These are phyloP conservation scores for Brachypalpus laphriformis DNA, from an alignment of 2,888 invertebrate species.

Conservation along the genomic window DNA sequence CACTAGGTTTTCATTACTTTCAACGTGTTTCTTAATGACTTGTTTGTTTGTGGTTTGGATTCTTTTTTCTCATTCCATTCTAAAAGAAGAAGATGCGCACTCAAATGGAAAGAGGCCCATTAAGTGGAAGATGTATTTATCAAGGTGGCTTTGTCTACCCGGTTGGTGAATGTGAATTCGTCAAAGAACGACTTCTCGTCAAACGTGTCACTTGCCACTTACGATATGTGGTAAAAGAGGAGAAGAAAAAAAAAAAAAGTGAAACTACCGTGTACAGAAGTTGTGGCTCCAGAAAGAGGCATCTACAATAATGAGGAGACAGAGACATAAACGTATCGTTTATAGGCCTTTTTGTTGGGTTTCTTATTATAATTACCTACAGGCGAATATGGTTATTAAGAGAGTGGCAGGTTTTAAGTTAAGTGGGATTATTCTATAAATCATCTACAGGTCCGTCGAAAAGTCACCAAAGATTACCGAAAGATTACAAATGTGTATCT, in stretches of 20 bases:
- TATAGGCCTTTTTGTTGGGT: constrained; percentile 14
- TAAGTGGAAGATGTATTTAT: constrained; percentile 28
- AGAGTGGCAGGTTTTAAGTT: not conserved
- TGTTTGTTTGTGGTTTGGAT: constrained; percentile 48
- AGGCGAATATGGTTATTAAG: constrained; percentile 6
- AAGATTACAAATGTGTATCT: too few species aligned
- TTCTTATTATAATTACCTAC: constrained; percentile 15
- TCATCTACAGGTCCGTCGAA: not conserved
- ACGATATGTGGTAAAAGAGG: not conserved
- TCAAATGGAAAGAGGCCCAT: constrained; percentile 47
- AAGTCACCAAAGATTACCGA: too few species aligned
- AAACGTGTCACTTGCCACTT: constrained; percentile 42
- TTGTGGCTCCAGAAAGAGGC: constrained; percentile 26
- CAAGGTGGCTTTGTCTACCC: constrained; percentile 25
- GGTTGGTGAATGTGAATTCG: constrained; percentile 39
- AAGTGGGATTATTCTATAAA: not conserved
- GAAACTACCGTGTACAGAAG: constrained; percentile 67
- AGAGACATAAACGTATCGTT: constrained; percentile 25
- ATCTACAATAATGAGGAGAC: constrained; percentile 44
- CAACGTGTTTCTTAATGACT: constrained; percentile 66
- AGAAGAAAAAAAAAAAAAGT: constrained; percentile 34
- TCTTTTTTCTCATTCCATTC: constrained; percentile 12
- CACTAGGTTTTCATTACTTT: constrained; percentile 59
- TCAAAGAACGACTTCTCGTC: constrained; percentile 27
- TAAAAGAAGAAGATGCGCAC: constrained; percentile 34